These are phyloP conservation scores for Ornithoptera priamus DNA, from an alignment of 2,888 invertebrate genomes.

Conservation along the genomic window DNA sequence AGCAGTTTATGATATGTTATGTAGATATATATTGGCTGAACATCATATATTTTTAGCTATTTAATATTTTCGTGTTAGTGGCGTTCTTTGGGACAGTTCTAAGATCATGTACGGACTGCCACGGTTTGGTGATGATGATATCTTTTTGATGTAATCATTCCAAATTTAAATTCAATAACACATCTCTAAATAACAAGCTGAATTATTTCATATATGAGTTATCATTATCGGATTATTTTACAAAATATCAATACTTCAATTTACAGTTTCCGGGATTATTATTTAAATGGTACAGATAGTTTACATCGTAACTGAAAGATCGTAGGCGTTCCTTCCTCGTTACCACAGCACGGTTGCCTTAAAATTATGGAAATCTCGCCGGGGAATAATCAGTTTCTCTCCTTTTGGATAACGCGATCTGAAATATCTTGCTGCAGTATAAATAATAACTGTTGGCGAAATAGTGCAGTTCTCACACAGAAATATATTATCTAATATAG, in stretches of 20 bases:
- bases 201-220: too few species aligned
- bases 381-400: constrained; percentile 26
- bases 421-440: constrained; percentile 18
- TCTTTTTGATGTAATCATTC: too few species aligned
- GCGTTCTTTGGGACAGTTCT: too few species aligned
- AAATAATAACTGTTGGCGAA: constrained; percentile 19
- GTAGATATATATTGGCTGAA: too few species aligned
- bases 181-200: too few species aligned
- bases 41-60: too few species aligned
- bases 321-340: constrained; percentile 25
- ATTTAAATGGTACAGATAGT: constrained; percentile 18
- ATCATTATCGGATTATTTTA: background rate
- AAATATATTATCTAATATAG: background rate
- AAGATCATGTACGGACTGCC: too few species aligned
- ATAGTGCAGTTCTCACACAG: background rate
- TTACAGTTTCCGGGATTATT: constrained; percentile 2
- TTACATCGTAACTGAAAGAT: constrained; percentile 19
- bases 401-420: constrained; percentile 25
- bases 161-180: too few species aligned
- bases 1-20: too few species aligned
- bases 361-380: constrained; percentile 24
- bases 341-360: constrained; percentile 18
- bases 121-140: too few species aligned
- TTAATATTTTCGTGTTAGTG: too few species aligned
- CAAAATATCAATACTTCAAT: background rate